These are phyloP conservation scores for Sminthurides aquaticus DNA, from an alignment of 2,888 invertebrate genomes.

Conservation along the genomic window DNA sequence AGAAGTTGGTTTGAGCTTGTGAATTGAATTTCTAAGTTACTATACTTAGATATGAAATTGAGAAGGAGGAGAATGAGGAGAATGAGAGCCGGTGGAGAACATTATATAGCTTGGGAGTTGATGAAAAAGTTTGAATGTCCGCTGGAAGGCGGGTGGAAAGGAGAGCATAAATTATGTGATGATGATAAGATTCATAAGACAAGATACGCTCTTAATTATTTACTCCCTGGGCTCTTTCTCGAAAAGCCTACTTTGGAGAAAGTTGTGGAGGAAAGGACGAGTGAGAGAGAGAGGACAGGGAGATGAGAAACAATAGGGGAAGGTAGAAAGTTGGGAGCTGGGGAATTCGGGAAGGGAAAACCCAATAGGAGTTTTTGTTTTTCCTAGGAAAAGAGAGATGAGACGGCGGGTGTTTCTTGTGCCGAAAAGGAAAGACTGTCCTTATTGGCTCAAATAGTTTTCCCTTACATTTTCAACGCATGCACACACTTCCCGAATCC, in stretches of 20 bases:
- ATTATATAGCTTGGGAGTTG: too few relatives aligned
- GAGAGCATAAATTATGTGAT: neutral
- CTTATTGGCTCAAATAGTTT: conserved; percentile 33
- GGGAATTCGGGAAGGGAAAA: neutral
- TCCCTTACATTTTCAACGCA: conserved; percentile 30
- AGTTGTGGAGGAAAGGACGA: too few relatives aligned
- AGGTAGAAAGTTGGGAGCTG: neutral
- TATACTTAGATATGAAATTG: too few relatives aligned
- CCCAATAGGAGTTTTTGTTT: neutral
- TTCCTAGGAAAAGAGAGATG: too few relatives aligned
- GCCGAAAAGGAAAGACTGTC: conserved; percentile 13
- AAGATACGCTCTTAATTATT: neutral
- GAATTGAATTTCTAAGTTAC: too few relatives aligned
- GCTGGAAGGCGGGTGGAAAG: neutral
- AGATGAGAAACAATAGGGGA: neutral
- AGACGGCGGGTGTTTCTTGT: neutral
- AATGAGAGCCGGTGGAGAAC: too few relatives aligned
- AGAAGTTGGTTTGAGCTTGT: too few relatives aligned
- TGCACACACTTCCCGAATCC: conserved; percentile 22
- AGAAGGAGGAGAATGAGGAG: too few relatives aligned
- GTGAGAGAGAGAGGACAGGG: too few relatives aligned
- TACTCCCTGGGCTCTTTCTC: neutral
- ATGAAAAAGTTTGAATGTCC: neutral
- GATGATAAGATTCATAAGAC: neutral
- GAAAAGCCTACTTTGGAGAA: neutral